Evolutionary conservation across 2,888 invertebrate genomes (phyloP).

Genomic region (Latrodectus elegans): DNA sequence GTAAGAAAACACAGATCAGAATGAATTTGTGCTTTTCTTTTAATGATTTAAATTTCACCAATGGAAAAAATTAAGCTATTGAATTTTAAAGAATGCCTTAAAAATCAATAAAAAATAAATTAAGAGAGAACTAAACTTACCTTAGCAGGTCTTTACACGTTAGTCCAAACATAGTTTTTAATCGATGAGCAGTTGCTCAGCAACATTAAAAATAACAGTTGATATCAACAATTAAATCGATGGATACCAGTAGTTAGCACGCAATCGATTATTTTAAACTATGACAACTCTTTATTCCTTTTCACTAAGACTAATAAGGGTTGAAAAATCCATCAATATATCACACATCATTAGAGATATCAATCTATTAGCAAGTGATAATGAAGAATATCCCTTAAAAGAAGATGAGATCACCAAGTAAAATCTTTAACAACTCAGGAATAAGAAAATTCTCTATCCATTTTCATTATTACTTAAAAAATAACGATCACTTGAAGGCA

Average conservation of each 20-base stretch:
- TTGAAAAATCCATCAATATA: neutral
- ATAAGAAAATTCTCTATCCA: too few relatives aligned
- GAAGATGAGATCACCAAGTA: neutral
- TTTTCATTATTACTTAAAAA: too few relatives aligned
- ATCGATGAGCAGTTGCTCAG: constrained; percentile 63
- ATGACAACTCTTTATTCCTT: neutral
- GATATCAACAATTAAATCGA: constrained; percentile 50
- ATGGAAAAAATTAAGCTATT: too few relatives aligned
- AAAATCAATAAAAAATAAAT: constrained; percentile 11
- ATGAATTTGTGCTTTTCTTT: too few relatives aligned
- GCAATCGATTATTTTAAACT: neutral
- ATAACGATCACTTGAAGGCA: too few relatives aligned
- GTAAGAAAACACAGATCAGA: too few relatives aligned
- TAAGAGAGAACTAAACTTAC: constrained; percentile 38
- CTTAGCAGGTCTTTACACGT: constrained; percentile 8
- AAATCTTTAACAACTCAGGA: neutral
- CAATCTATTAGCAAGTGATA: neutral
- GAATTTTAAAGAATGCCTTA: neutral
- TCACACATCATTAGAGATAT: neutral
- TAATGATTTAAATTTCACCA: too few relatives aligned
- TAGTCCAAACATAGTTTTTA: constrained; percentile 39
- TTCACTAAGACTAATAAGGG: neutral
- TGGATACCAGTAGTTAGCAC: constrained; percentile 12
- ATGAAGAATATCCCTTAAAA: neutral
- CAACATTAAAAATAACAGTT: constrained; percentile 56